Evolutionary conservation across 2,888 invertebrate species (phyloP).

Genomic region (Eretmocerus hayati): DNA sequence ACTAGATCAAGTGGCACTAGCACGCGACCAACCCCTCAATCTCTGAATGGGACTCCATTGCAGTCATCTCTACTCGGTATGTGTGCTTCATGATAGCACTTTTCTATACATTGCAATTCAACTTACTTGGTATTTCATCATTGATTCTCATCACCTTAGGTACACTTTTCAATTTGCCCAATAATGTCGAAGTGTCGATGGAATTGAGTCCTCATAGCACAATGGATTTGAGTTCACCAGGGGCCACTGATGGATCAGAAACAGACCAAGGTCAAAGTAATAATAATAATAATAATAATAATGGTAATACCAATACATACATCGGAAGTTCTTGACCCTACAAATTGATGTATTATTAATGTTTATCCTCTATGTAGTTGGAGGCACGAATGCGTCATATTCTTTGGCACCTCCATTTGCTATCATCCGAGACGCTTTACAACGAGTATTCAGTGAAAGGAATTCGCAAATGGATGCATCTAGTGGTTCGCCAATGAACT

Average conservation of each 20-base stretch:
- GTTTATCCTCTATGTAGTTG: background rate
- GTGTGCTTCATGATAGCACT: no score
- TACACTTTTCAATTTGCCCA: constrained; percentile 40
- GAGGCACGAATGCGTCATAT: background rate
- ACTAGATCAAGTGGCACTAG: constrained; percentile 8
- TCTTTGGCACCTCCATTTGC: constrained; percentile 8
- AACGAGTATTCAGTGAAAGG: constrained; percentile 14
- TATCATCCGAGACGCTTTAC: constrained; percentile 18
- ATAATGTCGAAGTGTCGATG: constrained; percentile 57
- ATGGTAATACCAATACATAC: no score
- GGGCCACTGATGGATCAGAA: constrained; percentile 22
- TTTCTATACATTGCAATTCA: no score
- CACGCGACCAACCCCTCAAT: constrained; percentile 7
- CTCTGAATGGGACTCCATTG: constrained; percentile 7
- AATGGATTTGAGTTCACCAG: constrained; percentile 18
- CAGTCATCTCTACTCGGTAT: constrained; percentile 18
- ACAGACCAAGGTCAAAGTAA: constrained; percentile 32
- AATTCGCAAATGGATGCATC: constrained; percentile 12
- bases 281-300: constrained; percentile 26
- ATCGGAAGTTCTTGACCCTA: no score
- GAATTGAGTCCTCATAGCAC: constrained; percentile 50
- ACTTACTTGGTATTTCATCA: no score
- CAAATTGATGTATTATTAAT: no score
- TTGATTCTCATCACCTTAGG: constrained; percentile 22
- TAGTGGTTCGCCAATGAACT: constrained; percentile 4